These are phyloP conservation scores for Acrobasis consociella DNA, from an alignment of 2,888 invertebrate genomes.

Conservation along the genomic window DNA sequence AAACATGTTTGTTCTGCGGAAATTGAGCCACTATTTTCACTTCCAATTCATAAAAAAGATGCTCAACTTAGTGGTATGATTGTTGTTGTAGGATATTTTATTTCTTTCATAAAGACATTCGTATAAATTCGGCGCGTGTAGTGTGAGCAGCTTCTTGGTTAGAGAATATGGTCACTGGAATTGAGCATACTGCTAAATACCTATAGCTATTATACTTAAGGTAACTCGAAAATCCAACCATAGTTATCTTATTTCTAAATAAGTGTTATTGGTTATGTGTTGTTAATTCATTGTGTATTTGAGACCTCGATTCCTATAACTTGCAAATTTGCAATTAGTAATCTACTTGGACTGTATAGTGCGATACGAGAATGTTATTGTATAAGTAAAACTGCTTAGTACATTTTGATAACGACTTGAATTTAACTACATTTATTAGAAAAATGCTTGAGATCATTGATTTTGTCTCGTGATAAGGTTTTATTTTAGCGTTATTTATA, in stretches of 20 bases:
- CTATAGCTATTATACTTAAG: neutral
- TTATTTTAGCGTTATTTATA: constrained; percentile 22
- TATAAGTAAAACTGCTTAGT: constrained; percentile 32
- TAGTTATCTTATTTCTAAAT: neutral
- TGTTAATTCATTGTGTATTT: constrained; percentile 23
- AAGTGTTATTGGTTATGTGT: constrained; percentile 11
- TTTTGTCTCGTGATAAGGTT: constrained; percentile 20
- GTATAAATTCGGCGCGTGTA: constrained; percentile 15
- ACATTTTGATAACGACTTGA: constrained; percentile 27
- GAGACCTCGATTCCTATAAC: constrained; percentile 25
- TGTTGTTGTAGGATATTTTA: constrained; percentile 15
- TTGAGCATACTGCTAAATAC: neutral
- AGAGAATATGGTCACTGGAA: neutral
- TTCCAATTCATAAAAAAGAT: constrained; percentile 36
- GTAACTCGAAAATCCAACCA: neutral
- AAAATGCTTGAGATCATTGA: constrained; percentile 15
- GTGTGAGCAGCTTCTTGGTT: neutral
- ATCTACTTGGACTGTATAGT: constrained; percentile 32
- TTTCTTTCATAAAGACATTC: constrained; percentile 16
- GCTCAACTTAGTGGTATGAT: constrained; percentile 41
- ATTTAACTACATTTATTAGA: constrained; percentile 15
- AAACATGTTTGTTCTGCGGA: neutral
- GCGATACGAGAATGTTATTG: constrained; percentile 30
- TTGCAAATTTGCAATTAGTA: constrained; percentile 22
- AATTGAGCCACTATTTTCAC: constrained; percentile 23